A percentile compares a stretch with the other conserved stretches of the same genome.
These are phyloP conservation scores for Oxyscelio sp. DNA, from an alignment of 2,888 invertebrate species.

Conservation along the genomic window DNA sequence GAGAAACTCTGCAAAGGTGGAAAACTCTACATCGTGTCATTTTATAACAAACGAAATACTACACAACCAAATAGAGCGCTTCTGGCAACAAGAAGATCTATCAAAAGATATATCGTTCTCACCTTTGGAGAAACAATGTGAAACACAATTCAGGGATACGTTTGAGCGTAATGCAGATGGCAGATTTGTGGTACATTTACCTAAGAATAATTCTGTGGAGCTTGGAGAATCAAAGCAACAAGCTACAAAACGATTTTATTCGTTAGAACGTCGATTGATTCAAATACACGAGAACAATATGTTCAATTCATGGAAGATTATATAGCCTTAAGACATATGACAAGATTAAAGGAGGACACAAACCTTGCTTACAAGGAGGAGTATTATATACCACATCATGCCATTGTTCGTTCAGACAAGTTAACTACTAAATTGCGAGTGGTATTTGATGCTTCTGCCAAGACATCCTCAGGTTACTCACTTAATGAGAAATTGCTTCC, in stretches of 20 bases:
- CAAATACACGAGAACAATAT: constrained; percentile 28
- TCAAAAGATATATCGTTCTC: no score
- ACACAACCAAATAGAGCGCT: neutral
- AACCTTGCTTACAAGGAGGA: neutral
- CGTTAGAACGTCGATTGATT: constrained; percentile 30
- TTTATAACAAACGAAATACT: no score
- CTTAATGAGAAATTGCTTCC: constrained; percentile 20
- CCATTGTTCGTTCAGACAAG: constrained; percentile 16
- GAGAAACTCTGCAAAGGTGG: no score
- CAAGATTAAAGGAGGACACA: neutral
- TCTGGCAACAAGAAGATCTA: neutral
- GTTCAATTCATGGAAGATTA: constrained; percentile 62
- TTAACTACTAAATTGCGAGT: constrained; percentile 17
- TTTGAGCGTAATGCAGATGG: neutral
- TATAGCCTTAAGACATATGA: constrained; percentile 51
- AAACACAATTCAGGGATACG: neutral
- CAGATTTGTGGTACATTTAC: neutral
- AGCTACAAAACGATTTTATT: neutral
- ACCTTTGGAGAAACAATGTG: neutral
- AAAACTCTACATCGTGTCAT: no score
- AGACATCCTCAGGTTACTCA: constrained; percentile 13
- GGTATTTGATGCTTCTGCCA: constrained; percentile 24
- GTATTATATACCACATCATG: constrained; percentile 31
- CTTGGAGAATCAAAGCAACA: constrained; percentile 4
- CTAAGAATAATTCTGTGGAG: neutral